Conservation (phyloP, 2,888 invertebrate species). For the Diplazon laetatorius region DNA sequence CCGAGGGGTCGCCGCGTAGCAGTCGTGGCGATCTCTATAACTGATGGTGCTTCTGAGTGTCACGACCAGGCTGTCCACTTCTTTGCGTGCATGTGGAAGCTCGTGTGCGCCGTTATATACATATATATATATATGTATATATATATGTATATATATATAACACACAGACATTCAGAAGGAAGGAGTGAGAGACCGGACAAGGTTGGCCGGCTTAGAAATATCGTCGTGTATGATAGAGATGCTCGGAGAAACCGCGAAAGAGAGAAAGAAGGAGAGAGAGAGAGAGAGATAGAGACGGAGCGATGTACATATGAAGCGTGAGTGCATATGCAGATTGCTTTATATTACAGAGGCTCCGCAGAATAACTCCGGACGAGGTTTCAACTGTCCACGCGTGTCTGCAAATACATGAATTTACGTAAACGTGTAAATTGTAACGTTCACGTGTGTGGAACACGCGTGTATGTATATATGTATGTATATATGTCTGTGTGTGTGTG, state of each 20-base stretch:
- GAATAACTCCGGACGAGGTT: too few relatives aligned
- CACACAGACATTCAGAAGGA: conserved; percentile 49
- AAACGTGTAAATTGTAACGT: too few relatives aligned
- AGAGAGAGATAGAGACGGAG: too few relatives aligned
- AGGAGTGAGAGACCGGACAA: conserved; percentile 28
- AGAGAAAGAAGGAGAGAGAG: too few relatives aligned
- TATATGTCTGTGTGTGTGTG: too few relatives aligned
- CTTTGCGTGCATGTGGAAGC: conserved; percentile 73
- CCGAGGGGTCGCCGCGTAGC: conserved; percentile 64
- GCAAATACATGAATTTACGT: too few relatives aligned
- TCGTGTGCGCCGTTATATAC: conserved; percentile 52
- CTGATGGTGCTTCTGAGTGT: conserved; percentile 82
- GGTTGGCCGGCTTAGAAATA: conserved; percentile 8
- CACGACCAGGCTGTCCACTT: conserved; percentile 80
- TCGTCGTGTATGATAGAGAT: background rate
- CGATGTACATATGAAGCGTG: background rate
- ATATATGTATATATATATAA: too few relatives aligned
- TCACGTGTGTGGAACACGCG: conserved; percentile 32
- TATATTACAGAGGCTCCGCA: conserved; percentile 16
- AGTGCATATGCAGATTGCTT: conserved; percentile 5
- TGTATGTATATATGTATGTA: too few relatives aligned
- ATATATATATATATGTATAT: too few relatives aligned
- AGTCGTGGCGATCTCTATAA: conserved; percentile 77
- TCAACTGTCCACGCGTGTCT: too few relatives aligned
- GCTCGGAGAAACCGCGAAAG: background rate